Conservation (phyloP, 2,888 invertebrate genomes). For the Eupithecia vulgata region DNA sequence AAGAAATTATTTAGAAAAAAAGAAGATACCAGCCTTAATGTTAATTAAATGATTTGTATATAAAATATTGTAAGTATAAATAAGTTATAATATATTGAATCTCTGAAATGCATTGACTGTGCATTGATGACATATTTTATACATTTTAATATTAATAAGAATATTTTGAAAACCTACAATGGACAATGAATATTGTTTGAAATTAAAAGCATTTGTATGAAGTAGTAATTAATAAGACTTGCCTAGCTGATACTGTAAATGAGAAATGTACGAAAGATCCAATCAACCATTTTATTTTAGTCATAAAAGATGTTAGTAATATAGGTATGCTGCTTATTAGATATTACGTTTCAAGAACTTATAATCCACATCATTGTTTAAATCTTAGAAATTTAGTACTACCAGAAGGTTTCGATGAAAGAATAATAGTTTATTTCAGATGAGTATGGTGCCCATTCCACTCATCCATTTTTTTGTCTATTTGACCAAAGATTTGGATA, state of each 20-base stretch:
- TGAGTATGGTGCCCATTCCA: no score
- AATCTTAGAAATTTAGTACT: neutral
- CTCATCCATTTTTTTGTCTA: no score
- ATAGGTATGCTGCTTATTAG: neutral
- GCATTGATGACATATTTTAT: constrained; percentile 3
- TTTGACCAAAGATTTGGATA: no score
- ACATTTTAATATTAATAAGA: neutral
- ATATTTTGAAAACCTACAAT: neutral
- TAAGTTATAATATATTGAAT: neutral
- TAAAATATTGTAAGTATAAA: constrained; percentile 4
- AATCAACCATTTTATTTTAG: neutral
- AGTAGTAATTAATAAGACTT: constrained; percentile 1
- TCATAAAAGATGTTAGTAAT: neutral
- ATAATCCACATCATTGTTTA: neutral
- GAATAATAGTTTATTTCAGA: neutral
- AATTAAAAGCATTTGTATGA: neutral
- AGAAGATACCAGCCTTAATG: neutral
- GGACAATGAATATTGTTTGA: neutral
- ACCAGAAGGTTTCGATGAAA: neutral
- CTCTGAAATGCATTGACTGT: constrained; percentile 11
- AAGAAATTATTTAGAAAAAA: neutral
- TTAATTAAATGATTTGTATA: constrained; percentile 5
- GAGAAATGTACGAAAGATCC: neutral
- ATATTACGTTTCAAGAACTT: neutral
- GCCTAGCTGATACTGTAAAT: neutral